Evolutionary conservation across 2,888 invertebrate genomes (phyloP), one percentile per base, ranked within the genome.

Genomic region (Ernsta delagoae): DNA sequence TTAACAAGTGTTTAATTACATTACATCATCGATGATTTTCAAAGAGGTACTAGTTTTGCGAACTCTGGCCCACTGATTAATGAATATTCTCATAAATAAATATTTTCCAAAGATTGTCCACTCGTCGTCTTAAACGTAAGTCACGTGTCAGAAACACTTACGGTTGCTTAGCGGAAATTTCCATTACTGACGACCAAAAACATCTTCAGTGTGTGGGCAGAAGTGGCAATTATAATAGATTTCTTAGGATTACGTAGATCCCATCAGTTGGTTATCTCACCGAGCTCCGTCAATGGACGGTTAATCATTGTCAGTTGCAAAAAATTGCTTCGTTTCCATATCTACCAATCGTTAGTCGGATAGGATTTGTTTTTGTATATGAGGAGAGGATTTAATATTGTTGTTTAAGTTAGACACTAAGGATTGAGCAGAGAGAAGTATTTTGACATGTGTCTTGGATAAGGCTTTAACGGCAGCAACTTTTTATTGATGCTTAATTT

Each of bases 151-250:
- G 5, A 56, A 56, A 16, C n/a, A n/a, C n/a, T n/a, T 24, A 41
- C 41, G 9, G 34, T 39, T 56, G 41, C 56, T 56, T 64, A 3
- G 45, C 56, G 67, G 61, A 67, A 56, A 67, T 61, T 61, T 31
- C 65, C 56, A 56, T 56, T 54, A 39, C 34, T 34, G n/a, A 53
- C 9, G 34, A 45, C 16, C 53, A 67, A 43, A 50, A 53, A 60
- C 60, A 60, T 24, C 53, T 39, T 31, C 24, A 12, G 36, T 41
- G 59, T 59, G 54, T 67, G 43, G 54, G 67, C 54, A 43, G 45
- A 53, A 11, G 48, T 45, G 43, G 60, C 43, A 43, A 54, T 67
- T 60, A 67, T 67, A 56, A 67, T 60, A 54, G 54, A 66, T 66
- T 8, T 66, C 31, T 43, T 61, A 53, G 59, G 50, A 65, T 65